Evolutionary conservation across 2,797 vertebrate genomes (phyloP).

Genomic region (Trachops cirrhosus): DNA sequence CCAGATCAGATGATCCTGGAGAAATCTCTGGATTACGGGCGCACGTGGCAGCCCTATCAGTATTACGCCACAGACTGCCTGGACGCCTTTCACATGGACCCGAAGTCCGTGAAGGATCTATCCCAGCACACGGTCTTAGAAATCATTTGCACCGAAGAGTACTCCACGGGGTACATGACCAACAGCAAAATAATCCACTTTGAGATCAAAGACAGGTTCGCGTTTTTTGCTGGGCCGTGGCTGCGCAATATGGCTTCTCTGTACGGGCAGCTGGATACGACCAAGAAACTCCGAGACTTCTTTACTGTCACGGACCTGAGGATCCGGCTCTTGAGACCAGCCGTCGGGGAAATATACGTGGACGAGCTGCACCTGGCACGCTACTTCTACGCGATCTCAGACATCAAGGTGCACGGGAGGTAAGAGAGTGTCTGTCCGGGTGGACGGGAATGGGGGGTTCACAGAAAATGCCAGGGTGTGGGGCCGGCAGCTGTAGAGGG

Average conservation of each 20-base stretch:
- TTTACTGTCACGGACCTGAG: slow-evolving; percentile 98
- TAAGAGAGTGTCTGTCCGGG: slow-evolving; percentile 82
- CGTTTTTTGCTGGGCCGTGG: slow-evolving; percentile 95
- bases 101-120: slow-evolving; percentile 95
- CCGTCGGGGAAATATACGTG: slow-evolving; percentile 95
- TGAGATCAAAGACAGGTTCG: slow-evolving; percentile 98
- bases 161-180: slow-evolving; percentile 95
- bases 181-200: slow-evolving; percentile 98
- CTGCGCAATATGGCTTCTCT: slow-evolving; percentile 99
- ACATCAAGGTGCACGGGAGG: slow-evolving; percentile 98
- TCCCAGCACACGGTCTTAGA: slow-evolving; percentile 94
- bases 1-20: slow-evolving; percentile 99
- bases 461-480: neutral
- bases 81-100: slow-evolving; percentile 98
- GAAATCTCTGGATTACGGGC: slow-evolving; percentile 97
- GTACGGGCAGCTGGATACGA: slow-evolving; percentile 98
- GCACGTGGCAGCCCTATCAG: slow-evolving; percentile 97
- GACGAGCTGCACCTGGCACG: slow-evolving; percentile 95
- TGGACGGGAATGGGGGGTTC: neutral
- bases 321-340: slow-evolving; percentile 93
- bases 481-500: accelerated
- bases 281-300: slow-evolving; percentile 98
- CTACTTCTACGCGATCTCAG: slow-evolving; percentile 99
- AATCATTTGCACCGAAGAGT: slow-evolving; percentile 99
- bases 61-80: slow-evolving; percentile 98